Base-by-base conservation (phyloP, 2,797 vertebrate genomes). In the Rachycentron canadum region DNA sequence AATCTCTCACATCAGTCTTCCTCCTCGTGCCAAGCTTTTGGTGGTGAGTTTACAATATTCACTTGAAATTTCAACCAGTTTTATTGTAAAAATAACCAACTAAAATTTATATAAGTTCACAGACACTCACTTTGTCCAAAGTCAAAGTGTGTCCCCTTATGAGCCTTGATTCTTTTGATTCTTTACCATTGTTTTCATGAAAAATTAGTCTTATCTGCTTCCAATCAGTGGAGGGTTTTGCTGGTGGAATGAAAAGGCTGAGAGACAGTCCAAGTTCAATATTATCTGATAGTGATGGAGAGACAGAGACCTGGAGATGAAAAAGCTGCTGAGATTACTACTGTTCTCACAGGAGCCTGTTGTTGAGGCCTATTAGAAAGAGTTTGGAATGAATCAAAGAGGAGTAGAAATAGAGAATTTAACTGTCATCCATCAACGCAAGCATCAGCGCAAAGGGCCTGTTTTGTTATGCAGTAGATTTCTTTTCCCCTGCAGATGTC, bases 351-450 rank as follows among this genome's bases (percentile, higher is more conserved):
- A 70, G n/a, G 41, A 61, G 32, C 59, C 59, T 49, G 63, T 75
- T 63, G 71, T 69, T 71, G 81, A 81, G 55, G 32, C 78, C 55
- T 64, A 68, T 83, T 73, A 61, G 47, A 81, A 85, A 83, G 76
- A 41, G 71, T 63, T 50, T 58, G 65, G 49, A 38, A 81, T 74
- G 38, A 83, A 88, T 85, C n/a, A 75, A 76, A 59, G 50, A 69
- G 6, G 14, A 69, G 69, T 21, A 67, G 50, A 69, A 62, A 58
- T 52, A 43, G 7, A 43, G 41, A 75, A 52, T 76, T 63, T 56
- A 76, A 59, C 40, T n/a, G 26, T 62, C 67, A 62, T 81, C 69
- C 58, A 60, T 82, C 63, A 73, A 49, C 83, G 61, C 55, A 57
- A 38, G 32, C 62, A 79, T 79, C 52, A 81, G 50, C 40, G 65